A percentile compares a stretch with the other conserved stretches of the same genome.
Conservation (phyloP, 2,888 invertebrate genomes). For the Arctia plantaginis region DNA sequence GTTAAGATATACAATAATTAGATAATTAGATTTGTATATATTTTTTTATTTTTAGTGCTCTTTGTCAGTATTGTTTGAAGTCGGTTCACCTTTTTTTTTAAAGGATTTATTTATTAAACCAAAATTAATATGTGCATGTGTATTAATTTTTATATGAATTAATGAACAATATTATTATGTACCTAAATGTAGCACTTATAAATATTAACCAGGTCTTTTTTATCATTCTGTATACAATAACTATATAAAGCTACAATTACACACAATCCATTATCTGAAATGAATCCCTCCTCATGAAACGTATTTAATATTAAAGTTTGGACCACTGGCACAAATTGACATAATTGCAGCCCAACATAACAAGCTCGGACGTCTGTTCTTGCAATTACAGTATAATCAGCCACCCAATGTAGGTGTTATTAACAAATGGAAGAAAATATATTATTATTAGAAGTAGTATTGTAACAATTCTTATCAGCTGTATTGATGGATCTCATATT, state of each 20-base stretch:
- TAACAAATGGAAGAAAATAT: slow-evolving; percentile 51
- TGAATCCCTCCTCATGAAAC: slow-evolving; percentile 5
- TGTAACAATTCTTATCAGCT: background rate
- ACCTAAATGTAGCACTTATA: too few species aligned
- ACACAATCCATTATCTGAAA: background rate
- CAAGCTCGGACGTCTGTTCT: slow-evolving; percentile 44
- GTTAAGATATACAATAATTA: too few species aligned
- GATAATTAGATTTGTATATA: too few species aligned
- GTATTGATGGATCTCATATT: background rate
- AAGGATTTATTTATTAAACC: too few species aligned
- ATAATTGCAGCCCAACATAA: slow-evolving; percentile 54
- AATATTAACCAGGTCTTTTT: too few species aligned
- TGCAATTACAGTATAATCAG: slow-evolving; percentile 59
- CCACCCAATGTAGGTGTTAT: slow-evolving; percentile 57
- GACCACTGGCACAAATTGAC: slow-evolving; percentile 49
- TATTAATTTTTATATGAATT: too few species aligned
- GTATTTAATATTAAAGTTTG: slow-evolving; percentile 11
- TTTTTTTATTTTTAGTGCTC: too few species aligned
- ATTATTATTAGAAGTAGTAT: background rate
- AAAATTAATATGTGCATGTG: too few species aligned
- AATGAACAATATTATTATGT: too few species aligned
- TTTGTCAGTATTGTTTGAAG: too few species aligned
- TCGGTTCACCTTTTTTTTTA: too few species aligned
- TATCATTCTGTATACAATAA: too few species aligned
- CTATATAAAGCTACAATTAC: background rate